Evolutionary conservation across 2,888 invertebrate genomes (phyloP), one percentile per base, ranked within the genome.

Genomic region (Caenorhabditis sinica): DNA sequence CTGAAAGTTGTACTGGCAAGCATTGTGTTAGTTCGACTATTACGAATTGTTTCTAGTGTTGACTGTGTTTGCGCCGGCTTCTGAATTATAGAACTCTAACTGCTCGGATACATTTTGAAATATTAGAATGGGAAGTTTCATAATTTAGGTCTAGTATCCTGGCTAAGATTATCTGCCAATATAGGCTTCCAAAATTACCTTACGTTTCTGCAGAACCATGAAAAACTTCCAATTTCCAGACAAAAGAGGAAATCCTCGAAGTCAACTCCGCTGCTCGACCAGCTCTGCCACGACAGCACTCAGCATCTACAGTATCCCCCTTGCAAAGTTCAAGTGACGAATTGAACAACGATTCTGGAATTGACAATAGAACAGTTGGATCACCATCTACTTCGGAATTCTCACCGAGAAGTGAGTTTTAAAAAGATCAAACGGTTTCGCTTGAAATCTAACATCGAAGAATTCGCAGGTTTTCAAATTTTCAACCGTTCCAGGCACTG

Each of bases 341-440:
- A 72, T 60, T 77, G 77, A 81, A 85, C 60, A 84, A 86, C 85
- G 88, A 88, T 60, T 81, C 81, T 33, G 88, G 88, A 28, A 87
- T 88, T 45, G 88, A 87, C 40, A 87, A 88, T 40, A 61, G 83
- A 23, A 82, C 83, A 23, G 82, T 85, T 11, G 85, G 84, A 63
- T 84, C 86, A n/a, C 87, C 88, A 51, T 87, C 87, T 17, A 87
- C 87, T 23, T 85, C 85, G 2, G 88, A 88, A 49, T 86, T 88
- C 61, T 87, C 87, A n/a, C 88, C 88, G 30, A 80, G 88, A 85
- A 88, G 88, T 88, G 20, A 72, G 88, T 56, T 40, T 25, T 43
- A 11, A n/a, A n/a, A n/a, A n/a, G n/a, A n/a, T n/a, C n/a, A n/a
- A n/a, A n/a, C n/a, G n/a, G n/a, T n/a, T n/a, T n/a, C n/a, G n/a